These are phyloP conservation scores for Trichosurus vulpecula DNA, from an alignment of 2,797 vertebrate species.

Conservation along the genomic window DNA sequence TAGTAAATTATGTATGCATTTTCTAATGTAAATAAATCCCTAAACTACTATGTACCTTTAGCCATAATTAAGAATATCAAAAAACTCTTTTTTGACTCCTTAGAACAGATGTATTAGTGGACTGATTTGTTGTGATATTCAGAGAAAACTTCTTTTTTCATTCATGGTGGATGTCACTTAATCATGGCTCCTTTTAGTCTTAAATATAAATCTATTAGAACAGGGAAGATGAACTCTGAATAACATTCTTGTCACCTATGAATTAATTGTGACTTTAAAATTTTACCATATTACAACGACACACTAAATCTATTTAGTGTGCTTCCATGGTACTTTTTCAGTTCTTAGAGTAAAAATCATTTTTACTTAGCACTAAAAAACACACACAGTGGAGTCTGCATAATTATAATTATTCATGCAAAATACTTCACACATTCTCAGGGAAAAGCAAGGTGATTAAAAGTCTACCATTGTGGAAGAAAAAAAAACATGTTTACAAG, in stretches of 20 bases:
- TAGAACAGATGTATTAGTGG: neutral
- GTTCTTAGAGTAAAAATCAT: slow-evolving; percentile 63
- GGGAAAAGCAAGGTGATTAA: slow-evolving; percentile 60
- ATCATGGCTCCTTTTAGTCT: slow-evolving; percentile 14
- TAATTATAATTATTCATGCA: slow-evolving; percentile 68
- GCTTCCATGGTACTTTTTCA: slow-evolving; percentile 53
- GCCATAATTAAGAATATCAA: neutral
- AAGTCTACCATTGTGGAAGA: slow-evolving; percentile 31
- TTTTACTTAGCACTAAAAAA: slow-evolving; percentile 69
- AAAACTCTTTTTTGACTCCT: neutral
- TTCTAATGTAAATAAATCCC: slow-evolving; percentile 10
- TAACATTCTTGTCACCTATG: slow-evolving; percentile 58
- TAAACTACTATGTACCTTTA: neutral
- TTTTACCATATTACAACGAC: slow-evolving; percentile 43
- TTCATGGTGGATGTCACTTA: slow-evolving; percentile 33
- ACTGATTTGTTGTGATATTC: slow-evolving; percentile 23
- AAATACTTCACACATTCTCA: slow-evolving; percentile 63
- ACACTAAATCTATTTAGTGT: slow-evolving; percentile 59
- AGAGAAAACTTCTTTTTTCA: slow-evolving; percentile 55
- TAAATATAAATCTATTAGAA: slow-evolving; percentile 52
- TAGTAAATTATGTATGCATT: slow-evolving; percentile 48
- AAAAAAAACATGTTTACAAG: slow-evolving; percentile 57
- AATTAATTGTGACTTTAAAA: slow-evolving; percentile 67
- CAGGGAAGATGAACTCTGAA: slow-evolving; percentile 38
- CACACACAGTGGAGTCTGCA: slow-evolving; percentile 34